Base-by-base conservation (phyloP, 2,113 vertebrate species). In the Podarcis cretensis region DNA sequence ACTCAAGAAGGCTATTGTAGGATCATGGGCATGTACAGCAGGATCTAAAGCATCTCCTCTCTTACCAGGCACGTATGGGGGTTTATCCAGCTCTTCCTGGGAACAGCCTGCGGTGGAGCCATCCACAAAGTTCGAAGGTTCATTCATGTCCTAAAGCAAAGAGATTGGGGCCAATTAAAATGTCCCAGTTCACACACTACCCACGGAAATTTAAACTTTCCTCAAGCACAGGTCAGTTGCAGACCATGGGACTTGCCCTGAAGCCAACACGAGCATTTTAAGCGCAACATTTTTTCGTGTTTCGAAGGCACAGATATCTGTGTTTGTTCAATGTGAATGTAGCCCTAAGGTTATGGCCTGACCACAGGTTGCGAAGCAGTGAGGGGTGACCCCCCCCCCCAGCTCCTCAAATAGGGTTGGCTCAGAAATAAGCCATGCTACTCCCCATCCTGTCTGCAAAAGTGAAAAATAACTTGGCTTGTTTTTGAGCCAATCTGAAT, bases 51-150 rank as follows among this genome's bases (percentile, higher is more conserved):
- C 65, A 23, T 6, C 3, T 78, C 16, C 7, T 27, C 84, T 68
- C 92, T 89, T 89, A 98, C 98, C 97, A 0, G 98, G 98, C 0
- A 91, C 97, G 87, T 98, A 98, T 0, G 98, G 98, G 37, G 98
- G 98, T 83, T 95, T 96, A 89, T 98, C 98, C 0, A 98, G 86
- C 32, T 95, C 96, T 91, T 96, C 97, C 0, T 96, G 94, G 0
- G 97, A 97, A 79, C 98, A 98, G 76, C 98, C 98, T 0, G 95
- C 91, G 21, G 96, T 95, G 1, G 98, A 98, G 1, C 98, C 98
- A 83, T 98, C 98, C 90, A 97, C 86, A 91, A 98, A 98, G 89
- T 98, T 98, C 3, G 98, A 98, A 0, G 98, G 98, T 78, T 98
- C 98, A 4, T 98, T 98, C 98, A 98, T 98, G 93, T 98, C 98